Evolutionary conservation across 2,113 vertebrate genomes (phyloP).

Genomic region (Mustelus asterias): DNA sequence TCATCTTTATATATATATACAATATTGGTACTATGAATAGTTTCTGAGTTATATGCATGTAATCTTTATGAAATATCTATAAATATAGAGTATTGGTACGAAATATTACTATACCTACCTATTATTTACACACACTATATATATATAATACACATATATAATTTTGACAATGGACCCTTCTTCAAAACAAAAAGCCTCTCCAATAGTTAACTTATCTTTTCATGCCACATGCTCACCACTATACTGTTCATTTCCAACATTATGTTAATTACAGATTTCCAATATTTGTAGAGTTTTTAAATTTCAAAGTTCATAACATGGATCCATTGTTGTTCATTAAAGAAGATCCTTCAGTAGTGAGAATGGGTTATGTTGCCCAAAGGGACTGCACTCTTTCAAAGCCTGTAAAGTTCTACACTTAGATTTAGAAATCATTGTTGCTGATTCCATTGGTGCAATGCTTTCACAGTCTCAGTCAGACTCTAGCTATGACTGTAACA

Average conservation of each 20-base stretch:
- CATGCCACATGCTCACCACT: neutral
- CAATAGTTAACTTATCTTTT: neutral
- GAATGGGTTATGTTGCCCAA: neutral
- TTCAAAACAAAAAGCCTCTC: neutral
- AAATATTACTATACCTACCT: neutral
- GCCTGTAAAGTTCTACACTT: neutral
- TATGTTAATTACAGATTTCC: neutral
- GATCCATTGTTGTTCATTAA: neutral
- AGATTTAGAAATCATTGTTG: neutral
- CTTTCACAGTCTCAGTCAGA: neutral
- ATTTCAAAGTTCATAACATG: neutral
- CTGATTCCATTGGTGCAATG: neutral
- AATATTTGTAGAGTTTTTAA: neutral
- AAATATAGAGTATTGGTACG: neutral
- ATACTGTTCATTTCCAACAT: neutral
- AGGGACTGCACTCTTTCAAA: neutral
- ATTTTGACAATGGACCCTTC: neutral
- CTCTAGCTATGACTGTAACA: no score
- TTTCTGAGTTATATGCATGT: neutral
- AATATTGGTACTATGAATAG: neutral
- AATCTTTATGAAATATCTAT: neutral
- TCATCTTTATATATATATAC: neutral
- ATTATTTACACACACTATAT: neutral
- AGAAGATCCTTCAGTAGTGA: neutral
- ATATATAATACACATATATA: neutral